phyloP scores from a whole-genome alignment of 2,888 invertebrate genomes.

The Schizaphis graminum region DNA sequence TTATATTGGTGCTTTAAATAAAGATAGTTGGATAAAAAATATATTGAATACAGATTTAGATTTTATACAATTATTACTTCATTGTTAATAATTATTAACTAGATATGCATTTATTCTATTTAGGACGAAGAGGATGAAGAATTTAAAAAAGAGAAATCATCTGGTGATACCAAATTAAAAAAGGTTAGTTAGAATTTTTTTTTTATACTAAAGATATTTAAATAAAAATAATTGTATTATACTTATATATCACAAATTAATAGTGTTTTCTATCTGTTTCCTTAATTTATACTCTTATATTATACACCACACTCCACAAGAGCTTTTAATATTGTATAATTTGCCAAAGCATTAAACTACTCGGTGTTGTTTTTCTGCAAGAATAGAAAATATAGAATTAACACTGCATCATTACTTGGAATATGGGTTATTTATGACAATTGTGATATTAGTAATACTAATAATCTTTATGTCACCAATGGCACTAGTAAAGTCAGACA shows the following conservation, averaged over 20 bases:
- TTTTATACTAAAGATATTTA: background rate
- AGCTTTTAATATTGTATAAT: no score
- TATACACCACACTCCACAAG: no score
- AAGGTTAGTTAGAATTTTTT: background rate
- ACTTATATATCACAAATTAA: background rate
- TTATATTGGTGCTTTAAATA: background rate
- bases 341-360: no score
- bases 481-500: no score
- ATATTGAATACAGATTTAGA: background rate
- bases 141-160: conserved; percentile 72
- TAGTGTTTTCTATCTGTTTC: no score
- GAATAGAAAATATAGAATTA: no score
- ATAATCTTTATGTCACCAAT: no score
- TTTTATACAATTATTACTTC: background rate
- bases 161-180: background rate
- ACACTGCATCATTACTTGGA: no score
- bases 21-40: background rate
- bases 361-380: no score
- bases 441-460: no score
- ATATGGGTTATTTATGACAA: no score
- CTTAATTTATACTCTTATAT: no score
- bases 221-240: background rate
- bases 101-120: background rate
- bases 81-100: background rate
- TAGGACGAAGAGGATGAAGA: conserved; percentile 68